These are phyloP conservation scores for Periophthalmus magnuspinnatus DNA, from an alignment of 2,797 vertebrate genomes.

Conservation along the genomic window DNA sequence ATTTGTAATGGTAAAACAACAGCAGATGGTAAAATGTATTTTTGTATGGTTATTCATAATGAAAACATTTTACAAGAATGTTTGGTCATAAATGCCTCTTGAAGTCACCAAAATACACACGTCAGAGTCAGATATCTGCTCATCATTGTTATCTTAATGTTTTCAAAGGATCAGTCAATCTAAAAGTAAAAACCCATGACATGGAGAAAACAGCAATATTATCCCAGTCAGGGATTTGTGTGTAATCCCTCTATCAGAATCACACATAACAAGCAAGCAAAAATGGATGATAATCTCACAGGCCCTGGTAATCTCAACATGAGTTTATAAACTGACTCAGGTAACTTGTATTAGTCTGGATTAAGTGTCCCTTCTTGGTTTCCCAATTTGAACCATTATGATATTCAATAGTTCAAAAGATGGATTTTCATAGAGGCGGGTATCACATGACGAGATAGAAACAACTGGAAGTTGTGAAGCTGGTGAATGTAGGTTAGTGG, in stretches of 20 bases:
- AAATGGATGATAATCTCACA: slow-evolving; percentile 59
- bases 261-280: slow-evolving; percentile 63
- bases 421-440: not conserved
- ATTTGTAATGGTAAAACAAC: slow-evolving; percentile 5
- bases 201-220: slow-evolving; percentile 47
- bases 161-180: slow-evolving; percentile 46
- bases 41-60: not conserved
- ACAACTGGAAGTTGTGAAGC: slow-evolving; percentile 34
- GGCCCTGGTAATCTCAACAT: slow-evolving; percentile 37
- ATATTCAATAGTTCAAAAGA: slow-evolving; percentile 16
- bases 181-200: slow-evolving; percentile 47
- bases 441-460: slow-evolving; percentile 12
- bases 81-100: slow-evolving; percentile 35
- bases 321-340: slow-evolving; percentile 38
- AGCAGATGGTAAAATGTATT: slow-evolving; percentile 1
- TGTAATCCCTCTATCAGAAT: slow-evolving; percentile 67
- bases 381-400: slow-evolving; percentile 7
- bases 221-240: slow-evolving; percentile 48
- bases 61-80: slow-evolving; percentile 23
- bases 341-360: slow-evolving; percentile 44
- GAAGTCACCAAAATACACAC: slow-evolving; percentile 52
- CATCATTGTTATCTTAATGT: slow-evolving; percentile 37
- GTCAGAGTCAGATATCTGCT: slow-evolving; percentile 31
- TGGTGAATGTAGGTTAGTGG: slow-evolving; percentile 43
- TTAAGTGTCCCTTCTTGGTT: slow-evolving; percentile 28